Base-by-base conservation (phyloP, 1,140 invertebrate genomes). In the Drosophila yakuba region DNA sequence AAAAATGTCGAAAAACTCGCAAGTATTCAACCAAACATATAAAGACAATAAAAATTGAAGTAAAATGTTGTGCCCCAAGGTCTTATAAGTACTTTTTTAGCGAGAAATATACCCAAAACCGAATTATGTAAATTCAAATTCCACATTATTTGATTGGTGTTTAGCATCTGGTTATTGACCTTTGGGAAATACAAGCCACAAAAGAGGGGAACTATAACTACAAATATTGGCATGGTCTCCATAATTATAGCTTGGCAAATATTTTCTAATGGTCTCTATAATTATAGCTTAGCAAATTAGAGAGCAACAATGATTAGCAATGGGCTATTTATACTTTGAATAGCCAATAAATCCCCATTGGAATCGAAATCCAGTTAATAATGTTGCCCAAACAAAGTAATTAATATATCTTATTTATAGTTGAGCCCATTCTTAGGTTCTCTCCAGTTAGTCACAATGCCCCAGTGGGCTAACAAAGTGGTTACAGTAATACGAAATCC, bases 401-500 rank as follows among this genome's bases (percentile, higher is more conserved):
- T 23, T 47, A 47, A 12, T 7, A 47, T 25, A 8, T 5, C 20
- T 47, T 47, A 20, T 32, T 52, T 52, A 32, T 14, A 10, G 50
- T 17, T 6, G 10, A 20, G 6, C 17, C 32, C 12, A 51, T 36
- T 51, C 32, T 51, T 20, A 36, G 50, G 12, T 36, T 20, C 36
- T 36, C 50, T 3, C 4, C 20, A 14, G 32, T 36, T 36, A 17
- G 11, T 4, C 32, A 12, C 54, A 54, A 54, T 54, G 25, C 50
- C 50, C 25, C 43, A 25, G 50, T 36, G 39, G 23, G 7, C 28
- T 39, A 57, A 47, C 54, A 58, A 17, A 64, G 35, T 47, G 41
- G 61, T 41, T 68, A 68, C 66, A 55, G 17, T 48, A 68, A 68
- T 55, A 69, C n/a, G 25, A 67, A 69, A 47, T 47, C 41, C 10